A percentile compares a stretch with the other conserved stretches of the same genome.
Evolutionary conservation across 2,113 vertebrate species (phyloP).

Genomic region (Donacobius atricapilla): DNA sequence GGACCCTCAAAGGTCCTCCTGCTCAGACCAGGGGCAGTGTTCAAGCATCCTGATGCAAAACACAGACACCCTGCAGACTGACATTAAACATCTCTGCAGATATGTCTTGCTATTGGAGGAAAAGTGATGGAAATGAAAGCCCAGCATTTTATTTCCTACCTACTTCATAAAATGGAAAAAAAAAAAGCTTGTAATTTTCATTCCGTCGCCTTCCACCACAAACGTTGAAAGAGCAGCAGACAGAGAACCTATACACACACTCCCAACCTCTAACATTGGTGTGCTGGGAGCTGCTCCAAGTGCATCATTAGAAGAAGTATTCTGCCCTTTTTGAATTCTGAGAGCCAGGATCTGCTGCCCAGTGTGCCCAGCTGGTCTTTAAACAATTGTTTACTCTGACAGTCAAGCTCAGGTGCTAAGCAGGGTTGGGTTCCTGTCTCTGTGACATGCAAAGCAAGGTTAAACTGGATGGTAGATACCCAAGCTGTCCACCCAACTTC

Average conservation of each 20-base stretch:
- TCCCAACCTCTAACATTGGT: not conserved
- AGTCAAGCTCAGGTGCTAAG: not conserved
- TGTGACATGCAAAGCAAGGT: not conserved
- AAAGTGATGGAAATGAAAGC: slow-evolving; percentile 18
- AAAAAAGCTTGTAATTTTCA: not conserved
- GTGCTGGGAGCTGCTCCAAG: slow-evolving; percentile 23
- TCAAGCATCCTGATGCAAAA: not conserved
- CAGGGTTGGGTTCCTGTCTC: not conserved
- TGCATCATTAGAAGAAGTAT: not conserved
- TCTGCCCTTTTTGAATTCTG: not conserved
- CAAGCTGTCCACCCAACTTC: not conserved
- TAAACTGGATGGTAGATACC: not conserved
- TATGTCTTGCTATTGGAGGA: not conserved
- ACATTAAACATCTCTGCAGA: slow-evolving; percentile 23
- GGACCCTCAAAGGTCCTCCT: not conserved
- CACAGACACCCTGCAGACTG: not conserved
- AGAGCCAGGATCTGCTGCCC: not conserved
- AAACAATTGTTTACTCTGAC: not conserved
- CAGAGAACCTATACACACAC: slow-evolving; percentile 4
- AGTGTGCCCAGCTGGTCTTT: not conserved
- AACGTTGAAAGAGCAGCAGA: slow-evolving; percentile 22
- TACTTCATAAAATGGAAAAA: not conserved
- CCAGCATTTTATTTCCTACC: slow-evolving; percentile 1
- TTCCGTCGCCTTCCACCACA: not conserved
- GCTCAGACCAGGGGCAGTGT: not conserved